Percentiles rank a stretch among this genome's conserved stretches.
Evolutionary conservation across 2,888 invertebrate genomes (phyloP).

Genomic region (Spisula solida): DNA sequence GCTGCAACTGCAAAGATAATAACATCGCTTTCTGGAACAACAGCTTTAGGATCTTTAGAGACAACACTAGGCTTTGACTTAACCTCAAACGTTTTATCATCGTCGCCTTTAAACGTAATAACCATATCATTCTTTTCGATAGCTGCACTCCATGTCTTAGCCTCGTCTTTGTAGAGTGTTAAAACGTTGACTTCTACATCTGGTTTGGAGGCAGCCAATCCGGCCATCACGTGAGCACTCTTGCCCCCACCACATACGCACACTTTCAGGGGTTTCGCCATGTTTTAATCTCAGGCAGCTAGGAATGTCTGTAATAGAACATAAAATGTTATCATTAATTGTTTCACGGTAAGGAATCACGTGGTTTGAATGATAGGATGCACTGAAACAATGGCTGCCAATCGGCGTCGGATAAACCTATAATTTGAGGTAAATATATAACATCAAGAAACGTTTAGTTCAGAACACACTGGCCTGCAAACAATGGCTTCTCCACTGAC

Average conservation of each 20-base stretch:
- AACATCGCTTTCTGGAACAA: conserved; percentile 77
- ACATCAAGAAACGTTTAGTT: too few species aligned
- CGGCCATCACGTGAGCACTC: conserved; percentile 81
- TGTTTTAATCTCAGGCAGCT: neutral
- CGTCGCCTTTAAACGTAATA: conserved; percentile 62
- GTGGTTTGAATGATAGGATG: too few species aligned
- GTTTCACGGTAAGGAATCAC: too few species aligned
- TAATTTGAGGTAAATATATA: too few species aligned
- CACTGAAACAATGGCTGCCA: too few species aligned
- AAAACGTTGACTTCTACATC: conserved; percentile 78
- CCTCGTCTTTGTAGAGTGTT: conserved; percentile 79
- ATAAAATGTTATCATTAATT: neutral
- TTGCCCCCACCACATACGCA: conserved; percentile 82
- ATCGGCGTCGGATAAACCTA: too few species aligned
- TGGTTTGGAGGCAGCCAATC: conserved; percentile 74
- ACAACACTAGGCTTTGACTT: conserved; percentile 73
- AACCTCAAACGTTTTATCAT: conserved; percentile 63
- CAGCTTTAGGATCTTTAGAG: conserved; percentile 75
- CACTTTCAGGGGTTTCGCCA: conserved; percentile 69
- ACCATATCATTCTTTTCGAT: conserved; percentile 69
- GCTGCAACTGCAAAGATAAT: conserved; percentile 81
- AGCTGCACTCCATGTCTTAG: conserved; percentile 75
- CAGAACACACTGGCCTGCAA: too few species aligned
- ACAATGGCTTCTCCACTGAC: too few species aligned
- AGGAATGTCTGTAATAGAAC: conserved; percentile 45